A percentile compares a stretch with the other conserved stretches of the same genome.
These are phyloP conservation scores for Schrankia costaestrigalis DNA, from an alignment of 2,888 invertebrate genomes.

Conservation along the genomic window DNA sequence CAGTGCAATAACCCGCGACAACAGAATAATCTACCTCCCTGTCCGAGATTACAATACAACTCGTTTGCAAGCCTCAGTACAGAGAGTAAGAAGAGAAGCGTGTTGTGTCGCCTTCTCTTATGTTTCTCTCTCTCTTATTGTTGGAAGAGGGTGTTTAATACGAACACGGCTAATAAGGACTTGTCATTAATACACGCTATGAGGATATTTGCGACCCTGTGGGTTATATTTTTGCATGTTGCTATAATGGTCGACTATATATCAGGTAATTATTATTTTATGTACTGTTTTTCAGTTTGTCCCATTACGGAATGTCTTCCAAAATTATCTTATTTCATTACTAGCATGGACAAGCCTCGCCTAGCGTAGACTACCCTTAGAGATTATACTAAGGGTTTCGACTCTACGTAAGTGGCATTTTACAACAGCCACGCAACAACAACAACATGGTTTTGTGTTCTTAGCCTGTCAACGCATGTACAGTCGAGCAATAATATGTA, in stretches of 20 bases:
- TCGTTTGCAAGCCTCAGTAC: constrained; percentile 56
- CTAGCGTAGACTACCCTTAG: no score
- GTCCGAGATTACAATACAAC: constrained; percentile 57
- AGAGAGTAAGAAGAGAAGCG: constrained; percentile 47
- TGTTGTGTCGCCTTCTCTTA: constrained; percentile 51
- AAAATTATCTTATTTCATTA: no score
- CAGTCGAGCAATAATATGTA: no score
- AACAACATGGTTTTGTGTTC: no score
- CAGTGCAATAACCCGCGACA: constrained; percentile 53
- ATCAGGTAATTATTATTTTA: constrained; percentile 77
- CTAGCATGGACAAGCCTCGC: no score
- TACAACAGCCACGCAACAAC: no score
- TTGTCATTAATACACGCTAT: constrained; percentile 81
- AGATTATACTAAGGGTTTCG: no score
- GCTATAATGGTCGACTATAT: constrained; percentile 83
- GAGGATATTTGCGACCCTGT: constrained; percentile 82
- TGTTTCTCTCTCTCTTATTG: constrained; percentile 69
- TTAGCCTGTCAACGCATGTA: no score
- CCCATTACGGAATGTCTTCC: no score
- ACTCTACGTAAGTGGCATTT: no score
- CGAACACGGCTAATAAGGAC: constrained; percentile 73
- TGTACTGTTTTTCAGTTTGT: no score
- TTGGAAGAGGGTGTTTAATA: constrained; percentile 66
- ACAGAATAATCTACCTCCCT: constrained; percentile 40
- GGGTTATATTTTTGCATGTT: constrained; percentile 83